phyloP scores from a whole-genome alignment of 2,797 vertebrate genomes.

The Serranus cabrilla region DNA sequence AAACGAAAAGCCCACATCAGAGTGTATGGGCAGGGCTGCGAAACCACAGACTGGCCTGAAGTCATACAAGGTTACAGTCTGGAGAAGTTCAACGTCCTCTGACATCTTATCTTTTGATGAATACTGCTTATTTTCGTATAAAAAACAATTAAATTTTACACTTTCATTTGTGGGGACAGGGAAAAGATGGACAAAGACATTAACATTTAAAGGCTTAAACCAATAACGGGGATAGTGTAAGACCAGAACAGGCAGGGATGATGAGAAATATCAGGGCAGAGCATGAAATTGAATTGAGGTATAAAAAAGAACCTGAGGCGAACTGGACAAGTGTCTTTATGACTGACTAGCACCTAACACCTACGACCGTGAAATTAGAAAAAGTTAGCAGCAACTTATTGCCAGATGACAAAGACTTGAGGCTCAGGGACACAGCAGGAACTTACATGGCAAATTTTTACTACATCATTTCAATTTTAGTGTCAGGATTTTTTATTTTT shows the following conservation, averaged over 20 bases:
- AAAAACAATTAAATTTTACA: conserved; percentile 16
- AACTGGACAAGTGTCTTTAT: conserved; percentile 24
- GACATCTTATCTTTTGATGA: conserved; percentile 26
- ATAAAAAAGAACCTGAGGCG: conserved; percentile 12
- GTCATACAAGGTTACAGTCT: conserved; percentile 59
- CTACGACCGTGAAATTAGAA: conserved; percentile 25
- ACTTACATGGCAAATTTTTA: neutral
- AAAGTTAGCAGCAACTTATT: conserved; percentile 13
- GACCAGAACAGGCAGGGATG: neutral
- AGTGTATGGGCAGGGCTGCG: conserved; percentile 27
- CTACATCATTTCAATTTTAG: neutral
- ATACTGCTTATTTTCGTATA: conserved; percentile 15
- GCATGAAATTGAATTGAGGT: conserved; percentile 42
- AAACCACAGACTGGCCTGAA: conserved; percentile 39
- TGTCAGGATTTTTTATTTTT: neutral
- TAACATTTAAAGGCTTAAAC: conserved; percentile 31
- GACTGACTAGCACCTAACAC: conserved; percentile 6
- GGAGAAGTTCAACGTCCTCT: conserved; percentile 5
- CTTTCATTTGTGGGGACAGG: conserved; percentile 21
- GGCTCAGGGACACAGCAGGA: neutral
- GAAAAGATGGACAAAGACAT: conserved; percentile 22
- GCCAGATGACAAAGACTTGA: neutral
- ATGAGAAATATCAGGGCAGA: conserved; percentile 32
- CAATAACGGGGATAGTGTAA: neutral
- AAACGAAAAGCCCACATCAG: conserved; percentile 62